Evolutionary conservation across 1,140 invertebrate species (phyloP).

Genomic region (Platyscapa corneri): DNA sequence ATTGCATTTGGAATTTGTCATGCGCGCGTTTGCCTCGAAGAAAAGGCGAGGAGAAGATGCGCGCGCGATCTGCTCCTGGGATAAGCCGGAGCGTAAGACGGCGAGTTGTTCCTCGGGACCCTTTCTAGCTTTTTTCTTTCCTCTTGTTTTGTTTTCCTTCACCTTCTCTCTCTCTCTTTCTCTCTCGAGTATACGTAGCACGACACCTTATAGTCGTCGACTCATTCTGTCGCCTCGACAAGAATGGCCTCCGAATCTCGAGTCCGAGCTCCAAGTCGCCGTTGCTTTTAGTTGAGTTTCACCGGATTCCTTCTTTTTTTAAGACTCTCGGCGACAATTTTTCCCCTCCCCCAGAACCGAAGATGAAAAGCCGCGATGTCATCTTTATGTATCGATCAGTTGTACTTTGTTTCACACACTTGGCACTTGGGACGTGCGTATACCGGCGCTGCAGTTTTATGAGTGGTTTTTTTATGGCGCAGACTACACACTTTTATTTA

Average conservation of each 20-base stretch:
- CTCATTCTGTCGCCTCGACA: background rate
- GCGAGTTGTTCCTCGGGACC: background rate
- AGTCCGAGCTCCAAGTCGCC: background rate
- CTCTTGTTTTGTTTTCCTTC: constrained; percentile 13
- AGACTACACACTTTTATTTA: background rate
- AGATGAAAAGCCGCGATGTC: background rate
- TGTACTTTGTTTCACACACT: background rate
- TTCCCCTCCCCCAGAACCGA: background rate
- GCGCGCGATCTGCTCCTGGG: constrained; percentile 14
- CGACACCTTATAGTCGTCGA: too few relatives aligned
- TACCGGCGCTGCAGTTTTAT: background rate
- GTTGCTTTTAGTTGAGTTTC: background rate
- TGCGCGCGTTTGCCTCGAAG: background rate
- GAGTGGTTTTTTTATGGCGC: background rate
- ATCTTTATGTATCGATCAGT: background rate
- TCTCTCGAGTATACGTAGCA: background rate
- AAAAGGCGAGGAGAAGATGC: constrained; percentile 27
- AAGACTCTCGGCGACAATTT: background rate
- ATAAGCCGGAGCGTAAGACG: constrained; percentile 54
- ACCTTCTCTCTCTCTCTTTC: too few relatives aligned
- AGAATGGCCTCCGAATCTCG: background rate
- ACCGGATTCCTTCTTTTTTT: background rate
- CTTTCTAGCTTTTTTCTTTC: background rate
- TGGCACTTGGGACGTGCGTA: background rate
- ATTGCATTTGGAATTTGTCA: constrained; percentile 42